Evolutionary conservation across 1,140 invertebrate genomes (phyloP).

Genomic region (Pseudomyrmex flavicornis): DNA sequence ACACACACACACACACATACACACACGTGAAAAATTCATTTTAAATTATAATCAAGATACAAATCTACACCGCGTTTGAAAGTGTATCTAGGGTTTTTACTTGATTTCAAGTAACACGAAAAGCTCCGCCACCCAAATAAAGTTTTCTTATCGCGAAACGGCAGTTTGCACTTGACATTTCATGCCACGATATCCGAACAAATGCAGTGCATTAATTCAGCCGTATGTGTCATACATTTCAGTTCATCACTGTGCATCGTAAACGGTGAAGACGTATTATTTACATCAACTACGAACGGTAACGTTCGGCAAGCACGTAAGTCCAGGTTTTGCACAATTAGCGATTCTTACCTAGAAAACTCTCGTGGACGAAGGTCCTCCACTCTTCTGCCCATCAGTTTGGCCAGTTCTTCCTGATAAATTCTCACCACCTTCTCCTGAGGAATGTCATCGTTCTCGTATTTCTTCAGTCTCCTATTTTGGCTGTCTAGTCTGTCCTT

Average conservation of each 20-base stretch:
- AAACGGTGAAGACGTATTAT: not conserved
- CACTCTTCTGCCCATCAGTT: constrained; percentile 93
- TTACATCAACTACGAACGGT: not conserved
- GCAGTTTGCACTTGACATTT: constrained; percentile 37
- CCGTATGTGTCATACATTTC: constrained; percentile 1
- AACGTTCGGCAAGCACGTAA: not conserved
- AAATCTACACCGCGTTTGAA: constrained; percentile 1
- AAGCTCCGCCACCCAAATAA: constrained; percentile 10
- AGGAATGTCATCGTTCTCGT: constrained; percentile 97
- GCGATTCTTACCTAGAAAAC: constrained; percentile 81
- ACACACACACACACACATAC: too few species aligned
- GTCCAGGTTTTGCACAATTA: not conserved
- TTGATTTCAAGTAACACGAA: constrained; percentile 4
- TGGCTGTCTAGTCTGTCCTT: constrained; percentile 89
- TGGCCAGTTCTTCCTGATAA: constrained; percentile 97
- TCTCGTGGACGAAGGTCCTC: constrained; percentile 90
- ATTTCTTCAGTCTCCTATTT: constrained; percentile 92
- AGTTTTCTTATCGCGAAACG: constrained; percentile 14
- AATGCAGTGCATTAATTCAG: constrained; percentile 13
- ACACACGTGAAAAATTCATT: not conserved
- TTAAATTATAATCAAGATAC: constrained; percentile 10
- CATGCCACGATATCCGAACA: not conserved
- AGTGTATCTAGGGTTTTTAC: constrained; percentile 1
- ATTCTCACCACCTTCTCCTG: constrained; percentile 98
- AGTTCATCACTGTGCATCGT: constrained; percentile 3